Percentiles rank a stretch among this genome's conserved stretches.
Conservation (phyloP, 2,888 invertebrate species). For the Eupithecia subumbrata region DNA sequence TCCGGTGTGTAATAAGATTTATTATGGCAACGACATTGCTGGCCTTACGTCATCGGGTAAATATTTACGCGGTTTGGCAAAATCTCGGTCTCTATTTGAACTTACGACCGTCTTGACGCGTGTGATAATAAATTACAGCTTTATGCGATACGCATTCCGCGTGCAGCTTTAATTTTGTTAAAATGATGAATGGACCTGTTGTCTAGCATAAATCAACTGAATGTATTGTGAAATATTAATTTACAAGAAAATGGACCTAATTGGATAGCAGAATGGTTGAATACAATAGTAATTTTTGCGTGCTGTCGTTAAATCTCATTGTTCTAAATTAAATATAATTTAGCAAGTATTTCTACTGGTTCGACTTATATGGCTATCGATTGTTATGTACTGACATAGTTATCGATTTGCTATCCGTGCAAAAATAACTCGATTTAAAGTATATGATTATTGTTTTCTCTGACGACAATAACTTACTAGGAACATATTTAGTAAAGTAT, state of each 20-base stretch:
- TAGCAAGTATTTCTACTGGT: not conserved
- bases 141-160: constrained; percentile 22
- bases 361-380: not conserved
- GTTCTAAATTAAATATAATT: not conserved
- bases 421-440: not conserved
- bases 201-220: constrained; percentile 12
- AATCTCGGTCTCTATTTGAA: constrained; percentile 51
- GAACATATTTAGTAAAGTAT: not conserved
- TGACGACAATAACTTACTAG: not conserved
- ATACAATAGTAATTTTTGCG: not conserved
- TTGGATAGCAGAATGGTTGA: not conserved
- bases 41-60: constrained; percentile 46
- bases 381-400: not conserved
- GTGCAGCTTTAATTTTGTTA: constrained; percentile 31
- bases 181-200: constrained; percentile 21
- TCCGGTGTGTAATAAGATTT: constrained; percentile 39
- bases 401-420: too few relatives aligned
- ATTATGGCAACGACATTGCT: constrained; percentile 39
- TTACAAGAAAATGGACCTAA: constrained; percentile 18
- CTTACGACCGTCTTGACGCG: constrained; percentile 43
- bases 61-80: constrained; percentile 51
- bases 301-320: not conserved
- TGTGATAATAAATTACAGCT: constrained; percentile 52
- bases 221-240: constrained; percentile 16
- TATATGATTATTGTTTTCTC: not conserved